Evolutionary conservation across 2,888 invertebrate species (phyloP).

Genomic region (Autographa pulchrina): DNA sequence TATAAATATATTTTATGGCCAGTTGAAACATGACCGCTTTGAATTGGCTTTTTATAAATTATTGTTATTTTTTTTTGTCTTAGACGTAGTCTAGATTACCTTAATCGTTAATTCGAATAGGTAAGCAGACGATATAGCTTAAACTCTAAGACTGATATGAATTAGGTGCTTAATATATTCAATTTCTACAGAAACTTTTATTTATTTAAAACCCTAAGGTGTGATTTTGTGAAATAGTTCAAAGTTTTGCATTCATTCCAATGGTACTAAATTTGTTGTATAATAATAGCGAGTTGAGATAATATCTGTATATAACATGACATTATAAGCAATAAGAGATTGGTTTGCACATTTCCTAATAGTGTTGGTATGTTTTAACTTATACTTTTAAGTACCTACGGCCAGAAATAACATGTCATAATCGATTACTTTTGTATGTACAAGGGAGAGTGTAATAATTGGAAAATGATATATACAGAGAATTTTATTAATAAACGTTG

Average conservation of each 20-base stretch:
- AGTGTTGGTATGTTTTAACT: conserved; percentile 12
- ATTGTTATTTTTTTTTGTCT: conserved; percentile 38
- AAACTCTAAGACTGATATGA: conserved; percentile 76
- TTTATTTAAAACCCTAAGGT: conserved; percentile 34
- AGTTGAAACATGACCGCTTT: conserved; percentile 21
- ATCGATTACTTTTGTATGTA: conserved; percentile 7
- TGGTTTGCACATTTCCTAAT: conserved; percentile 23
- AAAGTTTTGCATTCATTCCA: conserved; percentile 44
- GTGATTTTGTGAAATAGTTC: conserved; percentile 20
- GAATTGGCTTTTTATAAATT: conserved; percentile 28
- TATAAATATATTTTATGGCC: conserved; percentile 17
- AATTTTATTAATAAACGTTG: conserved; percentile 1
- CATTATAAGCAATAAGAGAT: conserved; percentile 7
- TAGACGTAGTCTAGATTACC: conserved; percentile 44
- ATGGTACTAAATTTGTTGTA: conserved; percentile 39
- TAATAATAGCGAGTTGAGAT: conserved; percentile 15
- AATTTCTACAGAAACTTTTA: conserved; percentile 42
- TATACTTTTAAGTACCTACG: neutral
- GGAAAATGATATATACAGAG: neutral
- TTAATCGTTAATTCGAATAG: conserved; percentile 29
- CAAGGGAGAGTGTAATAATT: conserved; percentile 11
- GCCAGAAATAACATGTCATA: conserved; percentile 10
- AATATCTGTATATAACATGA: neutral
- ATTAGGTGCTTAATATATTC: conserved; percentile 72
- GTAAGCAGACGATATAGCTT: conserved; percentile 53